These are phyloP conservation scores for Coracias cyanogaster DNA, from an alignment of 2,797 vertebrate species.

Conservation along the genomic window DNA sequence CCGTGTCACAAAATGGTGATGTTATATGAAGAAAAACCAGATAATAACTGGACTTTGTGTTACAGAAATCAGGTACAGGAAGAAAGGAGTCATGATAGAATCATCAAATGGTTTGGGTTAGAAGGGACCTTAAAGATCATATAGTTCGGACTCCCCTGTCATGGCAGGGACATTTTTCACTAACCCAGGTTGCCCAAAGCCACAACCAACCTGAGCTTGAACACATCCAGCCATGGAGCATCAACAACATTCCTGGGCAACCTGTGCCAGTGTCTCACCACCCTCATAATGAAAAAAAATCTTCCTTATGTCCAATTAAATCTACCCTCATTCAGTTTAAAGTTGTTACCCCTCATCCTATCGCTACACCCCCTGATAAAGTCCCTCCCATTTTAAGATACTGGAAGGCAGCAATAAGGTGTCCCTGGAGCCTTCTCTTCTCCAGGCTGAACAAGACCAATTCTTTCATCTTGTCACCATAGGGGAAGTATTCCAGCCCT, in stretches of 20 bases:
- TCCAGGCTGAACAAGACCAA: neutral
- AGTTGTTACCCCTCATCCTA: neutral
- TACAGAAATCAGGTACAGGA: neutral
- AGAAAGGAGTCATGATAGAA: neutral
- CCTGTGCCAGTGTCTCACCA: neutral
- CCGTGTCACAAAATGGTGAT: neutral
- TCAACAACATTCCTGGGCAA: neutral
- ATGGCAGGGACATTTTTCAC: too few relatives aligned
- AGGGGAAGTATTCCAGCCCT: neutral
- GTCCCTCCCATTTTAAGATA: neutral
- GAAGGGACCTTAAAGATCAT: neutral
- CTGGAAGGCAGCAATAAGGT: neutral
- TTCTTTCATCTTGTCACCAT: neutral
- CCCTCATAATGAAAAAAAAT: too few relatives aligned
- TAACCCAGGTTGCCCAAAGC: neutral
- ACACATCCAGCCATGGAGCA: too few relatives aligned
- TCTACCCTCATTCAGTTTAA: neutral
- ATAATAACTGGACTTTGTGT: neutral
- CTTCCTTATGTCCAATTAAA: neutral
- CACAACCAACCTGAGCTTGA: neutral
- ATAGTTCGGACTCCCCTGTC: neutral
- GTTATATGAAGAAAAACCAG: neutral
- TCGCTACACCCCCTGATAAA: neutral
- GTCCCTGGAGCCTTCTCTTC: neutral
- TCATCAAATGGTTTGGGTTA: neutral